A percentile compares a stretch with the other conserved stretches of the same genome.
Conservation (phyloP, 2,888 invertebrate species). For the Drosophila mimica region DNA sequence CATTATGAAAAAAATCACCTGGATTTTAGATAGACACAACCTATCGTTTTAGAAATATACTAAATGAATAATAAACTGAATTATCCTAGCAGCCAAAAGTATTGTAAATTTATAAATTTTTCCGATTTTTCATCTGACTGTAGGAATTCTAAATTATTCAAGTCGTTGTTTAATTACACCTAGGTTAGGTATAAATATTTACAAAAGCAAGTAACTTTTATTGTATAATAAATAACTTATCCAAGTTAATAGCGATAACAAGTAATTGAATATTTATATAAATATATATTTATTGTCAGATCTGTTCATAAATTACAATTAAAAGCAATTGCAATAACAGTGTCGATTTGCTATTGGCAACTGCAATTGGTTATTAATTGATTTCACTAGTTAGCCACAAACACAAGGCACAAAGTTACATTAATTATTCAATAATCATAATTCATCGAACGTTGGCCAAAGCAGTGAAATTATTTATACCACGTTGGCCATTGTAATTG, state of each 20-base stretch:
- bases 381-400: slow-evolving; percentile 33
- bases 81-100: neutral
- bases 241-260: neutral
- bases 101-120: neutral
- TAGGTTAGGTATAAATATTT: too few relatives aligned
- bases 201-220: too few relatives aligned
- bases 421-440: slow-evolving; percentile 54
- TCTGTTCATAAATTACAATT: slow-evolving; percentile 41
- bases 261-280: neutral
- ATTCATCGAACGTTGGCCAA: slow-evolving; percentile 28
- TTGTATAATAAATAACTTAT: neutral
- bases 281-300: neutral
- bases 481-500: slow-evolving; percentile 28
- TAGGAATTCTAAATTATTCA: neutral
- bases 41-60: neutral
- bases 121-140: neutral
- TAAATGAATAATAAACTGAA: neutral
- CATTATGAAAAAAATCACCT: neutral
- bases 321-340: slow-evolving; percentile 36
- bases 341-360: slow-evolving; percentile 46
- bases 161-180: neutral
- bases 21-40: neutral
- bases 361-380: slow-evolving; percentile 60
- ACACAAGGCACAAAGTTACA: slow-evolving; percentile 34
- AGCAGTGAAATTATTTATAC: slow-evolving; percentile 39